phyloP scores from a whole-genome alignment of 2,888 invertebrate genomes.

The Melanargia galathea region DNA sequence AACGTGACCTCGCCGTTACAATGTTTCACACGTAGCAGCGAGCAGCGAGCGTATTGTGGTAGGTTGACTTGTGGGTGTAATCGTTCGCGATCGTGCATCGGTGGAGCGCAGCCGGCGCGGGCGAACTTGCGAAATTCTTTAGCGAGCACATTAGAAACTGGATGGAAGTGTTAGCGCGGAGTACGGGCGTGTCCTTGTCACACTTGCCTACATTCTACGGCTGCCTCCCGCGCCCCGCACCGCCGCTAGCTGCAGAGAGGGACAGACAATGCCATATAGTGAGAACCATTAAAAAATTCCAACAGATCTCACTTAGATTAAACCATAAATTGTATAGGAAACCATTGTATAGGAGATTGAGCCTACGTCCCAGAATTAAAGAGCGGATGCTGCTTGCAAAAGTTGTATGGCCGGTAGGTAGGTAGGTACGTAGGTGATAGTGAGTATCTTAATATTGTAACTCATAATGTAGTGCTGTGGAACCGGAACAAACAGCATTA shows the following conservation, averaged over 20 bases:
- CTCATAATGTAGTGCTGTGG: conserved; percentile 53
- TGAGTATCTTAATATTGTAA: conserved; percentile 33
- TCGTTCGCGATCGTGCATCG: conserved; percentile 67
- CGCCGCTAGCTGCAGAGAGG: conserved; percentile 60
- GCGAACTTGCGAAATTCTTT: conserved; percentile 73
- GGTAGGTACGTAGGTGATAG: conserved; percentile 3
- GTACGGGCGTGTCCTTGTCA: conserved; percentile 82
- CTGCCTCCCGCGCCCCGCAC: conserved; percentile 67
- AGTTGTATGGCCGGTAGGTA: not conserved
- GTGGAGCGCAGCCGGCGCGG: conserved; percentile 62
- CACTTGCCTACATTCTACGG: conserved; percentile 81
- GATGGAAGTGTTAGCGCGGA: conserved; percentile 79
- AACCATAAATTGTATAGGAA: conserved; percentile 12
- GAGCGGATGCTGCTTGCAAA: not conserved
- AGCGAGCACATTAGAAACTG: conserved; percentile 79
- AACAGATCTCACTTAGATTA: conserved; percentile 33
- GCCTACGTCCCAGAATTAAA: not conserved
- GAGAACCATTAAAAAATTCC: conserved; percentile 67
- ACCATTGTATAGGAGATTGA: conserved; percentile 17
- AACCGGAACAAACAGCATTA: conserved; percentile 75
- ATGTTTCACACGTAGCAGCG: conserved; percentile 48
- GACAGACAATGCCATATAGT: conserved; percentile 75
- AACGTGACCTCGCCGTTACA: conserved; percentile 34
- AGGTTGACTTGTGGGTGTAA: conserved; percentile 60
- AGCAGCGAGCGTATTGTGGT: conserved; percentile 50